phyloP scores from a whole-genome alignment of 2,888 invertebrate genomes.

The Bedellia somnulentella region DNA sequence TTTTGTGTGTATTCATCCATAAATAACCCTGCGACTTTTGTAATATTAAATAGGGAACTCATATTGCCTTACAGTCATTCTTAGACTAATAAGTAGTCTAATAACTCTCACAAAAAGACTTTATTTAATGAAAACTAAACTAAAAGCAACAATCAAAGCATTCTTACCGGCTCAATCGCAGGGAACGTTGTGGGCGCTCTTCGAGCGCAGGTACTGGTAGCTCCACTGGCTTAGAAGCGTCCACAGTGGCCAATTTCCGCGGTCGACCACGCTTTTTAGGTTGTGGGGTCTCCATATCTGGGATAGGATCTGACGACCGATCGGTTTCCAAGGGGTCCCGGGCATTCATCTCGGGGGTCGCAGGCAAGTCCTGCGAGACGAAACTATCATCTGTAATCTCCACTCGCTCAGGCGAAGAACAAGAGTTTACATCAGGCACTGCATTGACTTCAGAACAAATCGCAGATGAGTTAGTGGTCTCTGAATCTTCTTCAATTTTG shows the following conservation, averaged over 20 bases:
- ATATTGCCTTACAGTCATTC: no score
- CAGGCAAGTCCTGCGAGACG: conserved; percentile 34
- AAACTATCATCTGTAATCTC: conserved; percentile 50
- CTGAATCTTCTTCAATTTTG: no score
- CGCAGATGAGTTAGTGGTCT: conserved; percentile 32
- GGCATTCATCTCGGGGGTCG: conserved; percentile 33
- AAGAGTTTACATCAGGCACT: no score
- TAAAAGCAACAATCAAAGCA: no score
- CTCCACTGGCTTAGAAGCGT: conserved; percentile 25
- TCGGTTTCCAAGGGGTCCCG: conserved; percentile 50
- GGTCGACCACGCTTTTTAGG: conserved; percentile 52
- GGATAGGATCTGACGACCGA: conserved; percentile 22
- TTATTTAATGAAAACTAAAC: no score
- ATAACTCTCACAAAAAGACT: no score
- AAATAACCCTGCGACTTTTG: no score
- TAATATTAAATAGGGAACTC: no score
- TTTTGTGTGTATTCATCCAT: no score
- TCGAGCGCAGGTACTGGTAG: conserved; percentile 42
- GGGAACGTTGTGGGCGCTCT: conserved; percentile 47
- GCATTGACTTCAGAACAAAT: no score
- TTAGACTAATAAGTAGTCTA: no score
- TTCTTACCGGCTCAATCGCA: conserved; percentile 40
- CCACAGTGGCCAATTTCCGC: conserved; percentile 39
- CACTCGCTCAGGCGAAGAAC: no score
- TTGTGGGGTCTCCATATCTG: conserved; percentile 32